Conservation (phyloP, 2,888 invertebrate species). For the Rapana venosa region DNA sequence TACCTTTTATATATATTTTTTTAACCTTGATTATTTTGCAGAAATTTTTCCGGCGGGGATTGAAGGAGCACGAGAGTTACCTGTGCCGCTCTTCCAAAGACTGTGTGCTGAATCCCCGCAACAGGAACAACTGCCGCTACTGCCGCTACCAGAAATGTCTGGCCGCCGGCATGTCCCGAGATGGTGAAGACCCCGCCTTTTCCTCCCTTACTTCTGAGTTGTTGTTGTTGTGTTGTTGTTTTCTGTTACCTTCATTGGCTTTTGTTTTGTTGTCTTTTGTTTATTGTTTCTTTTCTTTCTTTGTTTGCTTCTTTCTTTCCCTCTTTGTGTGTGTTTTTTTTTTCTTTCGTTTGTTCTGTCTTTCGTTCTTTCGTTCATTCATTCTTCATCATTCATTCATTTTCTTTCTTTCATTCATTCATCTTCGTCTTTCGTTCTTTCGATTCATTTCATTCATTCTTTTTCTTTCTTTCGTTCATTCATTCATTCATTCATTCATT, state of each 20-base stretch:
- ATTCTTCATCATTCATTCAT: neutral
- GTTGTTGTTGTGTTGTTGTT: neutral
- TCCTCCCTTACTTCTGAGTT: neutral
- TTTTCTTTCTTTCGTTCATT: neutral
- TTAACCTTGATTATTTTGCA: conserved; percentile 57
- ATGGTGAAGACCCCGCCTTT: conserved; percentile 53
- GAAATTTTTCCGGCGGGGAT: conserved; percentile 76
- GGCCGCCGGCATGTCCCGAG: conserved; percentile 74
- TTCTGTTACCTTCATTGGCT: neutral
- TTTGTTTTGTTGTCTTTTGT: neutral
- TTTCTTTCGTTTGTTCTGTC: neutral
- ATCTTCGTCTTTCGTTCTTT: neutral
- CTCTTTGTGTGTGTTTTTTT: neutral
- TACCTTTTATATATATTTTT: no score
- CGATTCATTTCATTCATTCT: neutral
- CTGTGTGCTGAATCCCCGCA: conserved; percentile 74
- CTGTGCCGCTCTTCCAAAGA: conserved; percentile 67
- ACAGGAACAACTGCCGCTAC: conserved; percentile 74
- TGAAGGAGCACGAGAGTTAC: conserved; percentile 71
- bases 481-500: neutral
- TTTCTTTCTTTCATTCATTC: no score
- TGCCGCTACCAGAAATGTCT: conserved; percentile 75
- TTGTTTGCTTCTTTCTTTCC: neutral
- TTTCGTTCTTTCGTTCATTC: neutral
- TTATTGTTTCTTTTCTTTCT: neutral